Percentiles rank a stretch among this genome's conserved stretches.
phyloP scores from a whole-genome alignment of 2,888 invertebrate genomes.

The Homarus gammarus region DNA sequence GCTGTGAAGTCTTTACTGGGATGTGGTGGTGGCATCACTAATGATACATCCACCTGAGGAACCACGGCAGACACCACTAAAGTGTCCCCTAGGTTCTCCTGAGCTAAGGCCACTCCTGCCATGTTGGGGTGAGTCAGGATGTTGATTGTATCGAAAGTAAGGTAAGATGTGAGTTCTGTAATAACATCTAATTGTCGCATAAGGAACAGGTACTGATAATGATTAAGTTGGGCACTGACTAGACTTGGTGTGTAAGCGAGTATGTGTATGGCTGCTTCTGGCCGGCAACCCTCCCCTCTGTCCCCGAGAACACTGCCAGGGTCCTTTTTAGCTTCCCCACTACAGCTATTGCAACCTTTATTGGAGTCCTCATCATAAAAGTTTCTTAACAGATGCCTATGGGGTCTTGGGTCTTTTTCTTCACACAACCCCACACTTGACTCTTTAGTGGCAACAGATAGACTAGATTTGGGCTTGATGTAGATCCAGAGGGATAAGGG shows the following conservation, averaged over 20 bases:
- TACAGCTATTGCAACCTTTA: background rate
- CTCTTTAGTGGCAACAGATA: constrained; percentile 16
- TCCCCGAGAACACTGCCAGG: background rate
- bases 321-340: background rate
- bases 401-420: constrained; percentile 22
- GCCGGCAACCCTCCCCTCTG: constrained; percentile 18
- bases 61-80: constrained; percentile 85
- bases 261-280: constrained; percentile 85
- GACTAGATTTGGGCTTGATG: constrained; percentile 69
- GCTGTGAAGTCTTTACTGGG: constrained; percentile 86
- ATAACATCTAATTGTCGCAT: constrained; percentile 90
- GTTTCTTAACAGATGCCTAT: constrained; percentile 38
- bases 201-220: constrained; percentile 94
- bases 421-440: constrained; percentile 26
- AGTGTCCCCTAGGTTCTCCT: constrained; percentile 67
- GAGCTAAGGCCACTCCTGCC: constrained; percentile 60
- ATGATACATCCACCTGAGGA: constrained; percentile 90
- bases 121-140: constrained; percentile 66
- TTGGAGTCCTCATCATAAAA: constrained; percentile 23
- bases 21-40: constrained; percentile 91
- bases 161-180: constrained; percentile 88
- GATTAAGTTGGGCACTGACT: constrained; percentile 93
- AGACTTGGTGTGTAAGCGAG: constrained; percentile 90
- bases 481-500: constrained; percentile 80
- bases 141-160: constrained; percentile 85